phyloP scores from a whole-genome alignment of 2,888 invertebrate genomes.

The Saturnia pavonia region DNA sequence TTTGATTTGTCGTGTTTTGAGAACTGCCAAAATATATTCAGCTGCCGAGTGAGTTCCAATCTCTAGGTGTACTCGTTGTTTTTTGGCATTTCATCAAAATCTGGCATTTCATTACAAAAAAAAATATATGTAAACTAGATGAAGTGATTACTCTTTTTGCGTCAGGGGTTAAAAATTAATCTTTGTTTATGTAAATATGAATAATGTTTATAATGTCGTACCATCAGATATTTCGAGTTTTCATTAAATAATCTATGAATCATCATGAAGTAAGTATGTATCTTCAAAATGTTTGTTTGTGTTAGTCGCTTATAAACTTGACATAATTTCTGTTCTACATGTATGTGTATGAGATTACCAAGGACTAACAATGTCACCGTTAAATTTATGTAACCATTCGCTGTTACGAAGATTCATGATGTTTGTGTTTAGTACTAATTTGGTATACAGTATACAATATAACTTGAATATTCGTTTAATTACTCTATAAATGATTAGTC shows the following conservation, averaged over 20 bases:
- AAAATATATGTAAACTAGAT: too few relatives aligned
- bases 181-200: neutral
- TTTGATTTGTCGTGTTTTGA: too few relatives aligned
- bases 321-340: constrained; percentile 20
- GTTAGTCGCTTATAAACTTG: constrained; percentile 31
- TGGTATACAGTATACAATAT: neutral
- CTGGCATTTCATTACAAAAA: too few relatives aligned
- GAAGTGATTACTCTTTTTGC: too few relatives aligned
- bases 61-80: too few relatives aligned
- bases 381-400: constrained; percentile 34
- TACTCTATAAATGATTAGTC: too few relatives aligned
- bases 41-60: too few relatives aligned
- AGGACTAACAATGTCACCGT: constrained; percentile 26
- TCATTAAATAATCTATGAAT: constrained; percentile 1
- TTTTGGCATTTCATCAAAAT: too few relatives aligned
- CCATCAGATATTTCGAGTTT: neutral
- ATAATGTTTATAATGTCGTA: neutral
- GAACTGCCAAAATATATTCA: too few relatives aligned
- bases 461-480: neutral
- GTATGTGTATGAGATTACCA: neutral
- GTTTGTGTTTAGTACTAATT: constrained; percentile 23
- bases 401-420: constrained; percentile 33
- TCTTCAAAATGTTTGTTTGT: constrained; percentile 30
- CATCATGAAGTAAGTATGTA: neutral
- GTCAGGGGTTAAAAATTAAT: neutral